These are phyloP conservation scores for Motacilla tschutschensis DNA, from an alignment of 2,113 vertebrate genomes.

Conservation along the genomic window DNA sequence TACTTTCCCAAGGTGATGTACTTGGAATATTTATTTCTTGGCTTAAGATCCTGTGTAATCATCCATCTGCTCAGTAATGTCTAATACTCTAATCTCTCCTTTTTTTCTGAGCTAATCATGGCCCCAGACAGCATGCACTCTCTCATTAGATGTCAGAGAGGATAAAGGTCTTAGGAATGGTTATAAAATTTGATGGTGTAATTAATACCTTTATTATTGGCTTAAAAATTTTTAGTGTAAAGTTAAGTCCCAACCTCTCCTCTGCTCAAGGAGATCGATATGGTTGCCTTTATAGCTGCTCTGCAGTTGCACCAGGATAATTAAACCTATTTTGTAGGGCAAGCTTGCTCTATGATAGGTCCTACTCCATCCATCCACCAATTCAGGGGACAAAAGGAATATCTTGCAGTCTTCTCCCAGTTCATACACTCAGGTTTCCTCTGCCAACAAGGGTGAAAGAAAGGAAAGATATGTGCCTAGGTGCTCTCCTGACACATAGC, in stretches of 20 bases:
- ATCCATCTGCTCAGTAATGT: constrained; percentile 68
- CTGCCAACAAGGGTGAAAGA: not conserved
- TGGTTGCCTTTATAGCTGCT: not conserved
- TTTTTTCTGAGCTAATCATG: constrained; percentile 49
- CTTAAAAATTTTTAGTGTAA: constrained; percentile 1
- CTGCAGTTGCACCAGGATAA: not conserved
- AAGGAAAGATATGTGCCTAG: not conserved
- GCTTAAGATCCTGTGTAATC: constrained; percentile 52
- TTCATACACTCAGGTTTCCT: not conserved
- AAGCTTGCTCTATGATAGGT: not conserved
- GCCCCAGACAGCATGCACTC: constrained; percentile 33
- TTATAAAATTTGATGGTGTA: constrained; percentile 48
- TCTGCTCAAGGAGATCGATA: not conserved
- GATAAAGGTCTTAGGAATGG: constrained; percentile 45
- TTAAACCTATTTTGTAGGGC: not conserved
- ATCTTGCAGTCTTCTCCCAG: not conserved
- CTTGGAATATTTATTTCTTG: constrained; percentile 54
- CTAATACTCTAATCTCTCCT: constrained; percentile 57
- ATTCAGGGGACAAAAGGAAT: not conserved
- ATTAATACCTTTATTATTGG: constrained; percentile 24
- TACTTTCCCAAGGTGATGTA: constrained; percentile 5
- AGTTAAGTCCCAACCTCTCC: not conserved
- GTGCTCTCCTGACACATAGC: not conserved
- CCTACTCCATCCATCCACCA: not conserved
- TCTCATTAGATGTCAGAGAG: constrained; percentile 32